Conservation (phyloP, 2,888 invertebrate species). For the Autographa gamma region DNA sequence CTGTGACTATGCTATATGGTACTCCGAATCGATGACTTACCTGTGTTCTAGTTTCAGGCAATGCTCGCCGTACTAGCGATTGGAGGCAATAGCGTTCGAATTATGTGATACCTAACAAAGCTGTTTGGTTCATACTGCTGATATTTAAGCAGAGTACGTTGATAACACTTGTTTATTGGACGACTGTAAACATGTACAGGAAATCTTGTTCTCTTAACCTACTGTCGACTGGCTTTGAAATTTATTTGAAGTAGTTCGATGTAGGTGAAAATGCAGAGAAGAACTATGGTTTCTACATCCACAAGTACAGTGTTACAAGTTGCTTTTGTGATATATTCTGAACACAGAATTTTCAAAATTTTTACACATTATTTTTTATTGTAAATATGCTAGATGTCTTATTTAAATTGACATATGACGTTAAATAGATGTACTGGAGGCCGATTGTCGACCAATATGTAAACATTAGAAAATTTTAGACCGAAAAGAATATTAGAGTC, state of each 20-base stretch:
- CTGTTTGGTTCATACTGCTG: neutral
- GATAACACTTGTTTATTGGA: slow-evolving; percentile 1
- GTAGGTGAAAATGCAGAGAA: neutral
- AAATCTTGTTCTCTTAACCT: neutral
- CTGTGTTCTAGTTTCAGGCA: neutral
- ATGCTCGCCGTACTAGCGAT: neutral
- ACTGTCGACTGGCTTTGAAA: neutral
- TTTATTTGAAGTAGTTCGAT: neutral
- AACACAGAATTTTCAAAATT: no score
- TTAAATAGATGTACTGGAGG: no score
- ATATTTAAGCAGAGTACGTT: neutral
- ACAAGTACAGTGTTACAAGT: no score
- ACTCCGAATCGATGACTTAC: neutral
- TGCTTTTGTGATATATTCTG: no score
- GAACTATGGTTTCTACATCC: no score
- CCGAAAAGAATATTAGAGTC: no score
- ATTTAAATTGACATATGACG: no score
- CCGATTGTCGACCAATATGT: no score
- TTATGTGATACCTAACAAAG: neutral
- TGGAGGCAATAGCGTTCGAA: neutral
- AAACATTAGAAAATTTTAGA: no score
- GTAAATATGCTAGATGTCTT: no score
- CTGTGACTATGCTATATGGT: neutral
- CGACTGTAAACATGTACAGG: neutral
- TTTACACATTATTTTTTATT: no score